These are phyloP conservation scores for Frankliniella fusca DNA, from an alignment of 2,888 invertebrate species.

Conservation along the genomic window DNA sequence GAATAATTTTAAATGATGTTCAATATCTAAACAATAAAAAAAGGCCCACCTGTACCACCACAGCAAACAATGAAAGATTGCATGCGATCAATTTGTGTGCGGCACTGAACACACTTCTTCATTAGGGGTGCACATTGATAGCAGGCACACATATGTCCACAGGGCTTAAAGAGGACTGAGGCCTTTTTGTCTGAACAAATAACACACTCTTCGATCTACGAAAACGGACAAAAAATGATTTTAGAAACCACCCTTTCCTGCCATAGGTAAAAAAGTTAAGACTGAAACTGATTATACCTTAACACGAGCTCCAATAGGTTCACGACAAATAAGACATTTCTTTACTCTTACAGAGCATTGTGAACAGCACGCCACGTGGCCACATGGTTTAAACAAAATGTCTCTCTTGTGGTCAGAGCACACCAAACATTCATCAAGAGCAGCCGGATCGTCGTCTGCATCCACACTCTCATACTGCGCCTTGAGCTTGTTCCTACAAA, in stretches of 20 bases:
- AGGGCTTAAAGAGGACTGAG: constrained; percentile 87
- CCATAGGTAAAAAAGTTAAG: constrained; percentile 8
- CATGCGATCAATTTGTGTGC: constrained; percentile 76
- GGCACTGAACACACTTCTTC: constrained; percentile 96
- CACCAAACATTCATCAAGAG: constrained; percentile 86
- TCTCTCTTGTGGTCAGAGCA: constrained; percentile 92
- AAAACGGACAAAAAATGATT: constrained; percentile 35
- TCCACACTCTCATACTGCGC: constrained; percentile 38
- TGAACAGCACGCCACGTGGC: constrained; percentile 90
- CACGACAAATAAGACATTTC: constrained; percentile 90
- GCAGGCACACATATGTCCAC: constrained; percentile 92
- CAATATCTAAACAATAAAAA: not conserved
- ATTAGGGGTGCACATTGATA: constrained; percentile 86
- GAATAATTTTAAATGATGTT: not conserved
- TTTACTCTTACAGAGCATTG: constrained; percentile 86
- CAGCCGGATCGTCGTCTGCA: constrained; percentile 46
- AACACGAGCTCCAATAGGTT: constrained; percentile 70
- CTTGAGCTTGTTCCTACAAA: constrained; percentile 42
- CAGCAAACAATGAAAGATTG: constrained; percentile 57
- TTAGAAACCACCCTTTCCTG: not conserved
- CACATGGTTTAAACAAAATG: constrained; percentile 84
- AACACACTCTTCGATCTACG: constrained; percentile 88
- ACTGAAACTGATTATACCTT: constrained; percentile 54
- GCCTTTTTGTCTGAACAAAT: constrained; percentile 94
- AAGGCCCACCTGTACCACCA: constrained; percentile 44